Evolutionary conservation across 2,888 invertebrate genomes (phyloP).

Genomic region (Meteorus cinctellus): DNA sequence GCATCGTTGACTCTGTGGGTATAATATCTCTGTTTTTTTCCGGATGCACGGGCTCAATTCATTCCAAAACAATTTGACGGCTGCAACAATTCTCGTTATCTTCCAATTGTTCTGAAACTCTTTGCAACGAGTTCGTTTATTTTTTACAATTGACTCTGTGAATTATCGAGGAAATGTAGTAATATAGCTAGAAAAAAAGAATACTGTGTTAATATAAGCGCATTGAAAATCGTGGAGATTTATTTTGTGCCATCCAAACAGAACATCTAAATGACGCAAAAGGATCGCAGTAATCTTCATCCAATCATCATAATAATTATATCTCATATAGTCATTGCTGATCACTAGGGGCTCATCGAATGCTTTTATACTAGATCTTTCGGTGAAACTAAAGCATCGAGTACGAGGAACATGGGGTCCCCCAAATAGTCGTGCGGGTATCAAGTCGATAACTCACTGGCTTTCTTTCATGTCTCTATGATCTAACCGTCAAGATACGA

Average conservation of each 20-base stretch:
- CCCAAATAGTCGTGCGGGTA: background rate
- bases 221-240: too few relatives aligned
- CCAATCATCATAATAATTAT: background rate
- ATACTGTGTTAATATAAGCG: too few relatives aligned
- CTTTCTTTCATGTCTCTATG: slow-evolving; percentile 2
- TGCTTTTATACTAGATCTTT: background rate
- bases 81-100: background rate
- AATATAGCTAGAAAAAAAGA: too few relatives aligned
- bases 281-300: background rate
- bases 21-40: slow-evolving; percentile 24
- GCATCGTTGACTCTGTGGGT: slow-evolving; percentile 31
- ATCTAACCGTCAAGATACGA: slow-evolving; percentile 2
- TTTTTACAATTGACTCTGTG: background rate
- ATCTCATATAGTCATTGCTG: background rate
- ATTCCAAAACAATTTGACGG: slow-evolving; percentile 15
- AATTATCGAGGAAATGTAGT: background rate
- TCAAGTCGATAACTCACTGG: slow-evolving; percentile 29
- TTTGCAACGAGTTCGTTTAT: background rate
- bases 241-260: background rate
- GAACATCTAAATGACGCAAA: background rate
- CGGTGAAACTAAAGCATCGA: background rate
- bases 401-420: background rate
- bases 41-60: slow-evolving; percentile 20
- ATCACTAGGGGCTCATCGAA: background rate
- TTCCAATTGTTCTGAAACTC: background rate